Evolutionary conservation across 2,113 vertebrate species (phyloP).

Genomic region (Leiothrix lutea): DNA sequence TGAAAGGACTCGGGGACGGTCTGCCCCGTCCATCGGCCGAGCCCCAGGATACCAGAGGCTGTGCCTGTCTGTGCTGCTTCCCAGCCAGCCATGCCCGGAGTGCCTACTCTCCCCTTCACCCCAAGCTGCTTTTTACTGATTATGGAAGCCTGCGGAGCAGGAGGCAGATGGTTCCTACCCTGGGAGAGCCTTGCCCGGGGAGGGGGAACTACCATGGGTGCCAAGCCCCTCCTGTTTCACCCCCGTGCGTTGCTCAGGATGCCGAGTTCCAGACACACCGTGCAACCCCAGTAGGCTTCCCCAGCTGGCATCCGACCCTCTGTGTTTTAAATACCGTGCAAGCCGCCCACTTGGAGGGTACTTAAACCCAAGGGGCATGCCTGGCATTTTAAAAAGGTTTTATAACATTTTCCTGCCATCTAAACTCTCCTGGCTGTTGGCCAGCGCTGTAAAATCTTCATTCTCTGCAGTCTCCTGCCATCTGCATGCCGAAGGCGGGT

Average conservation of each 20-base stretch:
- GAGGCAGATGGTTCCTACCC: background rate
- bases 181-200: background rate
- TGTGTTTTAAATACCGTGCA: background rate
- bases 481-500: background rate
- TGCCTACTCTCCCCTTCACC: background rate
- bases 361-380: background rate
- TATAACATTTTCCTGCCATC: background rate
- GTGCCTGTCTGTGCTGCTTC: background rate
- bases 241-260: background rate
- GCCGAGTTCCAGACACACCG: background rate
- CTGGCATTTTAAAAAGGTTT: constrained; percentile 8
- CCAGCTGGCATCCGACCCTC: background rate
- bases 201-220: background rate
- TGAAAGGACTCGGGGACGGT: background rate
- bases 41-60: background rate
- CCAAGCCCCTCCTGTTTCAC: background rate
- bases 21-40: accelerated
- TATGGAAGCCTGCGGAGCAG: background rate
- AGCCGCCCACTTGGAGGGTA: background rate
- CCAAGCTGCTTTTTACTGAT: background rate
- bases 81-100: accelerated
- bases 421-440: background rate
- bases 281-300: background rate
- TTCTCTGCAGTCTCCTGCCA: constrained; percentile 19
- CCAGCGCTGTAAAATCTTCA: background rate